phyloP scores from a whole-genome alignment of 2,113 vertebrate species.

The Melanerpes formicivorus region DNA sequence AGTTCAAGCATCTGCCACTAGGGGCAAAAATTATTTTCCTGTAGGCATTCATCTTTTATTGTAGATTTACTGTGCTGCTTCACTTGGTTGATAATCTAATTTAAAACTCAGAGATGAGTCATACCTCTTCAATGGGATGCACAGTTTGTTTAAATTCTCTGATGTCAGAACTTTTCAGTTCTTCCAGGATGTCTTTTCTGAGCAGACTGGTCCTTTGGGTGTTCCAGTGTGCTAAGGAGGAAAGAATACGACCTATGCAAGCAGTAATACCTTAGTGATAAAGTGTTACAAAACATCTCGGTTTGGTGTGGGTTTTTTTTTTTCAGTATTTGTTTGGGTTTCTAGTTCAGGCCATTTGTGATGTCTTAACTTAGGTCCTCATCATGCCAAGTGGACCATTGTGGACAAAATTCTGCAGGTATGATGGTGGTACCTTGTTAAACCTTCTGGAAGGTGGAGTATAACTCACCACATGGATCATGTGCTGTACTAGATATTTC shows the following conservation, averaged over 20 bases:
- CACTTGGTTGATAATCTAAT: conserved; percentile 67
- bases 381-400: neutral
- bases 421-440: accelerated
- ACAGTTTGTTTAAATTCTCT: conserved; percentile 61
- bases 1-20: conserved; percentile 74
- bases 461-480: neutral
- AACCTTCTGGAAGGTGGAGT: neutral
- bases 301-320: neutral
- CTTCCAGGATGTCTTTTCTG: conserved; percentile 30
- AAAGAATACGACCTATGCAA: neutral
- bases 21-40: conserved; percentile 72
- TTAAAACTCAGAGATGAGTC: conserved; percentile 69
- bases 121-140: conserved; percentile 67
- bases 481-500: neutral
- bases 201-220: neutral
- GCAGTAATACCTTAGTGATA: neutral
- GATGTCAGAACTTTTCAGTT: conserved; percentile 48
- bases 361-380: neutral
- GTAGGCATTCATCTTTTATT: conserved; percentile 69
- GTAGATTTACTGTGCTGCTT: conserved; percentile 39
- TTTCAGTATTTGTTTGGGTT: conserved; percentile 38
- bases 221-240: neutral
- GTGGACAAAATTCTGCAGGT: neutral
- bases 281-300: neutral
- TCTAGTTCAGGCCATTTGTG: conserved; percentile 4